A percentile compares a stretch with the other conserved stretches of the same genome.
These are phyloP conservation scores for Ligdia adustata DNA, from an alignment of 2,888 invertebrate genomes.

Conservation along the genomic window DNA sequence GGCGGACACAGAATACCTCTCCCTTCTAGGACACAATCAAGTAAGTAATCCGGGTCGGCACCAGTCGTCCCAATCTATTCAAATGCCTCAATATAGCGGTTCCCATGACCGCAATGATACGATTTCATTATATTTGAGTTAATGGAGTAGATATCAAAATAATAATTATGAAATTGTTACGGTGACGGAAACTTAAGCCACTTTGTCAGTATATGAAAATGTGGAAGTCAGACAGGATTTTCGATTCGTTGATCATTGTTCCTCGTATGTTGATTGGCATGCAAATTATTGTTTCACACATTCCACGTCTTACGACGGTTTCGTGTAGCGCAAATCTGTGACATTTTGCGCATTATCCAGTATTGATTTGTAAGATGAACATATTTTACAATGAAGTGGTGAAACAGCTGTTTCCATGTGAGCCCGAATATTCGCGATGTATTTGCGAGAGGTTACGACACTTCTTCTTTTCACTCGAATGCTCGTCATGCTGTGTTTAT, in stretches of 20 bases:
- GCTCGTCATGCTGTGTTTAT: slow-evolving; percentile 11
- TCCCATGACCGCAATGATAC: slow-evolving; percentile 32
- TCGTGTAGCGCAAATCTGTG: slow-evolving; percentile 72
- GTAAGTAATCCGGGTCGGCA: slow-evolving; percentile 86
- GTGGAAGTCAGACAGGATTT: slow-evolving; percentile 47
- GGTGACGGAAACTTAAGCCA: neutral
- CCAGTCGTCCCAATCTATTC: slow-evolving; percentile 69
- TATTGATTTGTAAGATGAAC: slow-evolving; percentile 78
- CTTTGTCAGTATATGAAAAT: slow-evolving; percentile 34
- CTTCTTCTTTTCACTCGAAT: slow-evolving; percentile 35
- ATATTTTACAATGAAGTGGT: slow-evolving; percentile 69
- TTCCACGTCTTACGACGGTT: slow-evolving; percentile 52
- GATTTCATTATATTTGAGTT: slow-evolving; percentile 4
- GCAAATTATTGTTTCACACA: slow-evolving; percentile 59
- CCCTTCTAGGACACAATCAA: slow-evolving; percentile 91
- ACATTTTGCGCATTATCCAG: slow-evolving; percentile 80
- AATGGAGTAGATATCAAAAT: slow-evolving; percentile 1
- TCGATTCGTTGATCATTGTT: slow-evolving; percentile 66
- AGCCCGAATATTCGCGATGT: slow-evolving; percentile 38
- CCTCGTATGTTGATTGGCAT: slow-evolving; percentile 62
- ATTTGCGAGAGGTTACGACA: slow-evolving; percentile 49
- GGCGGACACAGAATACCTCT: slow-evolving; percentile 93
- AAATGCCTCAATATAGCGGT: slow-evolving; percentile 40
- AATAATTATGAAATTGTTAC: neutral
- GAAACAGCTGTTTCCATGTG: slow-evolving; percentile 75